Evolutionary conservation across 2,113 vertebrate species (phyloP), one percentile per base, ranked within the genome.

Genomic region (Pterocles burchelli): DNA sequence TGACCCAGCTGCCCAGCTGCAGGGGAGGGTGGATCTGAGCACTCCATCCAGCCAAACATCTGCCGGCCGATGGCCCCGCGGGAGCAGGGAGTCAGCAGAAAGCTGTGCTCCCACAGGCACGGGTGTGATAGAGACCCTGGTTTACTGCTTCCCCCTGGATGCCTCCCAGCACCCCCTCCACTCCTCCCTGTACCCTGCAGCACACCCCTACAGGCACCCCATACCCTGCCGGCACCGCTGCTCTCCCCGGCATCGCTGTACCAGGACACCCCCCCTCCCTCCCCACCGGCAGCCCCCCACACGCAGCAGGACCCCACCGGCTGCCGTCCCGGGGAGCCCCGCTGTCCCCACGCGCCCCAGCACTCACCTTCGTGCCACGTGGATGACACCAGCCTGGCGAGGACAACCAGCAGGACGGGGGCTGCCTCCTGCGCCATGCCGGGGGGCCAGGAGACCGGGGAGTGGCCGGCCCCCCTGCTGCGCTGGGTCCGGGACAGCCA

Each of bases 341-440:
- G 13, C 65, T 2, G 38, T 2, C 25, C 93, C 75, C 29, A 2
- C 45, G 1, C 24, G 2, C 4, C 57, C 34, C 38, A 5, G 45
- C 17, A 38, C 98, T 97, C 96, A 98, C 98, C 98, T 98, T 97
- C 96, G 2, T 98, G 95, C 98, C 97, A 98, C 28, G 97, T 98
- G 89, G 98, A 92, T 43, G 94, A 79, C 91, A 96, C 98, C 91
- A 96, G 70, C 79, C 87, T 93, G 80, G 88, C 46, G 11, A 98
- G 93, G 73, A 98, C 96, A 11, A 98, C 21, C 86, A 98, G 93
- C 46, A 98, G 93, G 72, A 92, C n/a, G 8, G 97, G 86, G 17
- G 66, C 86, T 7, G 86, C 84, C 82, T 82, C 94, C 93, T 80
- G 97, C 2, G 43, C 95, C 96, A 98, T 96, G 49, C 87, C 2